Percentiles rank a stretch among this genome's conserved stretches.
Evolutionary conservation across 2,888 invertebrate species (phyloP).

Genomic region (Cheiracanthium punctorium): DNA sequence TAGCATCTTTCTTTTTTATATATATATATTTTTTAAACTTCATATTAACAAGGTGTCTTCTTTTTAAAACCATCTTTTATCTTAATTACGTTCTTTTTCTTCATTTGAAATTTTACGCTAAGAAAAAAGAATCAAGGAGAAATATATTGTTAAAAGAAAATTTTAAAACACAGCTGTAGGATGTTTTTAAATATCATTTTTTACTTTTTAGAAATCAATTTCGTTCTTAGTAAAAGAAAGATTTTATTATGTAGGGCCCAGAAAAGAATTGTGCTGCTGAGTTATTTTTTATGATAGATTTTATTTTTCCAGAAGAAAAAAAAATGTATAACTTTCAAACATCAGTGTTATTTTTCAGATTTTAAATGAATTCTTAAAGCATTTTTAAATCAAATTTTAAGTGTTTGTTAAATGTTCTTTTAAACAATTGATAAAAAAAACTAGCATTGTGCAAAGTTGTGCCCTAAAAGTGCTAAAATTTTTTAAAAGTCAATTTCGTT

Average conservation of each 20-base stretch:
- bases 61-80: conserved; percentile 21
- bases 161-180: conserved; percentile 10
- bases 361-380: background rate
- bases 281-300: background rate
- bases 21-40: conserved; percentile 14
- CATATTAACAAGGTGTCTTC: conserved; percentile 16
- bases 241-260: background rate
- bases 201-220: background rate
- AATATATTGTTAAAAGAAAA: conserved; percentile 3
- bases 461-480: no score
- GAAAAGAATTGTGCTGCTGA: background rate
- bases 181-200: background rate
- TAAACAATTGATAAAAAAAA: no score
- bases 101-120: background rate
- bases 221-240: background rate
- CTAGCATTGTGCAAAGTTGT: no score
- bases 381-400: no score
- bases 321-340: no score
- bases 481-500: no score
- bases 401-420: no score
- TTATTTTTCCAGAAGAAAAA: background rate
- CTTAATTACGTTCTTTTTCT: conserved; percentile 12
- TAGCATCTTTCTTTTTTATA: conserved; percentile 14
- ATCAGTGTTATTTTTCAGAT: no score
- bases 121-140: conserved; percentile 9